Conservation (phyloP, 2,797 vertebrate species). For the Dallia pectoralis region DNA sequence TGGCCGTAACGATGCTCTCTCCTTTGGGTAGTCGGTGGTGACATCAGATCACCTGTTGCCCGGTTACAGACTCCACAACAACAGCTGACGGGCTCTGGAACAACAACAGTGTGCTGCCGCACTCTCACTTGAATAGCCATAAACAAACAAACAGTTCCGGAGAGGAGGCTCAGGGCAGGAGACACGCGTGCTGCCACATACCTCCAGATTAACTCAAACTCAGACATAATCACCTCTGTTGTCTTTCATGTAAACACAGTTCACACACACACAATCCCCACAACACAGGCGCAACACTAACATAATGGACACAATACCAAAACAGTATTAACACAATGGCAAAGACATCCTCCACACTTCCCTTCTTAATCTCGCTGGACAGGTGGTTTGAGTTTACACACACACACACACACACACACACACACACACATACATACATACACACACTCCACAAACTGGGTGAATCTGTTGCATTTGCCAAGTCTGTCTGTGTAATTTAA, state of each 20-base stretch:
- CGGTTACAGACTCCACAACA: conserved; percentile 54
- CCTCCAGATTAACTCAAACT: conserved; percentile 62
- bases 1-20: not conserved
- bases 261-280: conserved; percentile 12
- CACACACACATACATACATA: not conserved
- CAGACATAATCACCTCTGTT: conserved; percentile 53
- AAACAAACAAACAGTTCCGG: not conserved
- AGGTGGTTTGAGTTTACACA: conserved; percentile 9
- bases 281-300: not conserved
- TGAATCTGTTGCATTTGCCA: not conserved
- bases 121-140: not conserved
- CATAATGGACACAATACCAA: conserved; percentile 36
- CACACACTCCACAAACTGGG: conserved; percentile 6
- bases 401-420: not conserved
- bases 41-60: conserved; percentile 62
- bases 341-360: conserved; percentile 21
- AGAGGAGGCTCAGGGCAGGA: conserved; percentile 48
- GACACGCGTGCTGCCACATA: conserved; percentile 51
- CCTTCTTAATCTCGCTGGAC: conserved; percentile 19
- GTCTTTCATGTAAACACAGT: conserved; percentile 42
- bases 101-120: not conserved
- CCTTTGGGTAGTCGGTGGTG: not conserved
- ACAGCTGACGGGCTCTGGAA: conserved; percentile 39
- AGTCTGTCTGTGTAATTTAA: too few species aligned
- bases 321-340: conserved; percentile 39